Evolutionary conservation across 2,797 vertebrate species (phyloP).

Genomic region (Okamejei kenojei): DNA sequence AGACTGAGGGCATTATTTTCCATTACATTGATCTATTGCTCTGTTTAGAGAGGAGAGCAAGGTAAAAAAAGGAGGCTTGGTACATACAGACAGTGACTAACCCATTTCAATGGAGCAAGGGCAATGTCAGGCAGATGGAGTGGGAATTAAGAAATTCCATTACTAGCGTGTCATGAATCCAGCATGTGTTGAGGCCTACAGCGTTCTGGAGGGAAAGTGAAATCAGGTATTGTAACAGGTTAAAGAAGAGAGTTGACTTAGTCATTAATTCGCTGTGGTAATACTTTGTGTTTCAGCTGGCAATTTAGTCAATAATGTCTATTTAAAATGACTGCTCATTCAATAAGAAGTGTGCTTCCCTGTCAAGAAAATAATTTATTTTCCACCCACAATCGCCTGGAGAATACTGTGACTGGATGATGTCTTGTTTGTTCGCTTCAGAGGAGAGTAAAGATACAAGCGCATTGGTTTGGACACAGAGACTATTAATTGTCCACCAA

Average conservation of each 20-base stretch:
- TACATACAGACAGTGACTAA: not conserved
- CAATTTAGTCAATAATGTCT: not conserved
- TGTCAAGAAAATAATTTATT: not conserved
- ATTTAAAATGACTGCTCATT: not conserved
- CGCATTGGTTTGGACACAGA: too few species aligned
- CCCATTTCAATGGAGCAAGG: not conserved
- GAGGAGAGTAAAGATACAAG: not conserved
- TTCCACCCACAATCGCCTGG: too few species aligned
- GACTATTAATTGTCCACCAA: too few species aligned
- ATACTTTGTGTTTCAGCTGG: not conserved
- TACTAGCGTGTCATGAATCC: conserved; percentile 6
- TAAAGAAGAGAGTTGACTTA: not conserved
- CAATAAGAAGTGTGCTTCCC: not conserved
- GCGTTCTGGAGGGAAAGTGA: not conserved
- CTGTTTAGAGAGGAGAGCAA: not conserved
- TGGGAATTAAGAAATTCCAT: conserved; percentile 33
- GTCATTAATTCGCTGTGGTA: not conserved
- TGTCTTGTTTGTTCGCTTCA: not conserved
- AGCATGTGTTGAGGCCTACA: not conserved
- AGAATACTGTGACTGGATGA: not conserved
- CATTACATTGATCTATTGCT: not conserved
- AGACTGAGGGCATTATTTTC: conserved; percentile 23
- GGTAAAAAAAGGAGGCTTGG: not conserved
- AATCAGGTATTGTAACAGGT: not conserved
- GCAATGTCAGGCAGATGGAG: not conserved